phyloP scores from a whole-genome alignment of 1,140 invertebrate genomes.

The Danaus melanippus region DNA sequence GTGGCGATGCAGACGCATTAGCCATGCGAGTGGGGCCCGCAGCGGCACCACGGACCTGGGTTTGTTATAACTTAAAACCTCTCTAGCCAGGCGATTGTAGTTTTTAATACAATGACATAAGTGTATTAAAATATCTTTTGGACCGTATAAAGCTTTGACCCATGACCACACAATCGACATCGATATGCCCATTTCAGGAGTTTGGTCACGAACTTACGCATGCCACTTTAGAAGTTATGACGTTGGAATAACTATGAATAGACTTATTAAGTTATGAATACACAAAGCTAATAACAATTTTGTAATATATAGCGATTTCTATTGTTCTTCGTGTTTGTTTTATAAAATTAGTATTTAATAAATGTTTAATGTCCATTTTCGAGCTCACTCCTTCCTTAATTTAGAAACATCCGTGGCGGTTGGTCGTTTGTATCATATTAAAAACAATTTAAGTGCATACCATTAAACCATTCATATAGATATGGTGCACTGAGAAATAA shows the following conservation, averaged over 20 bases:
- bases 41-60: conserved; percentile 44
- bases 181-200: conserved; percentile 60
- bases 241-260: conserved; percentile 68
- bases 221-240: conserved; percentile 57
- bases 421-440: too few species aligned
- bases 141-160: conserved; percentile 5
- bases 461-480: too few species aligned
- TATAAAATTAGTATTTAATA: conserved; percentile 11
- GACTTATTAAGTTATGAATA: conserved; percentile 62
- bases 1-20: conserved; percentile 50
- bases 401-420: too few species aligned
- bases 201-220: conserved; percentile 58
- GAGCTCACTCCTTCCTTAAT: too few species aligned
- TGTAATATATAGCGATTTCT: conserved; percentile 28
- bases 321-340: conserved; percentile 5
- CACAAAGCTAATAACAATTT: conserved; percentile 39
- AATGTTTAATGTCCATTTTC: background rate
- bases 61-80: conserved; percentile 13
- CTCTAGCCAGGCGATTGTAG: too few species aligned
- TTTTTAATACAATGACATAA: too few species aligned
- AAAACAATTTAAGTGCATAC: too few species aligned
- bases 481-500: background rate
- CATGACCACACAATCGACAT: conserved; percentile 44
- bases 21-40: conserved; percentile 48
- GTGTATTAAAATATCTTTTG: background rate